Percentiles rank a stretch among this genome's conserved stretches.
Conservation (phyloP, 2,797 vertebrate genomes). For the Austrolebias charrua region DNA sequence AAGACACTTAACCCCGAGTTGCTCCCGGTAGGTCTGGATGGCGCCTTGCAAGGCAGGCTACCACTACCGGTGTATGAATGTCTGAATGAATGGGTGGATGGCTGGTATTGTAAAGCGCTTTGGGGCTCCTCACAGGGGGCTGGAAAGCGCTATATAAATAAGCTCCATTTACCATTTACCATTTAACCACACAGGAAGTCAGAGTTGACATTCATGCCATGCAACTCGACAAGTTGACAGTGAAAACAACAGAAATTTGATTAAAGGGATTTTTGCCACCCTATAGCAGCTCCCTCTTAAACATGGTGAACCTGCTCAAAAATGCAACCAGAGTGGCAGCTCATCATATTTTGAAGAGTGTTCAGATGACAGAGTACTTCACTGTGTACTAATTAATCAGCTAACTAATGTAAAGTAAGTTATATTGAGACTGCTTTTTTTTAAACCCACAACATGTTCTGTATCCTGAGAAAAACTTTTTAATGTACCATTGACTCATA, state of each 20-base stretch:
- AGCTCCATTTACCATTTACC: too few species aligned
- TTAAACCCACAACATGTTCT: slow-evolving; percentile 18
- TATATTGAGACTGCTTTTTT: slow-evolving; percentile 9
- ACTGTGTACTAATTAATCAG: slow-evolving; percentile 36
- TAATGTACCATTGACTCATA: slow-evolving; percentile 13
- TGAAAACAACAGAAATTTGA: slow-evolving; percentile 67
- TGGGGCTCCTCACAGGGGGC: too few species aligned
- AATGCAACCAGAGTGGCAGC: slow-evolving; percentile 32
- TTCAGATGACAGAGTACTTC: slow-evolving; percentile 40
- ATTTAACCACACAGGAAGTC: slow-evolving; percentile 53
- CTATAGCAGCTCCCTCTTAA: slow-evolving; percentile 58
- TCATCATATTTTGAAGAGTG: slow-evolving; percentile 40
- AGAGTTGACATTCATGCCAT: slow-evolving; percentile 55
- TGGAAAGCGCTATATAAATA: too few species aligned
- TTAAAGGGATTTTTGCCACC: slow-evolving; percentile 68
- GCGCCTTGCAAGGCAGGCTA: too few species aligned
- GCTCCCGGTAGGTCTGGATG: too few species aligned
- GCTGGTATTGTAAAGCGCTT: too few species aligned
- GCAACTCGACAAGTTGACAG: slow-evolving; percentile 57
- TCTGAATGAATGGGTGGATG: too few species aligned
- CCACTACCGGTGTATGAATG: too few species aligned
- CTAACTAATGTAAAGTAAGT: slow-evolving; percentile 27
- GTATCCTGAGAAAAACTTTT: slow-evolving; percentile 14
- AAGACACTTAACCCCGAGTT: too few species aligned
- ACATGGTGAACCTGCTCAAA: slow-evolving; percentile 57